Conservation (phyloP, 2,888 invertebrate genomes). For the Erebia ligea region DNA sequence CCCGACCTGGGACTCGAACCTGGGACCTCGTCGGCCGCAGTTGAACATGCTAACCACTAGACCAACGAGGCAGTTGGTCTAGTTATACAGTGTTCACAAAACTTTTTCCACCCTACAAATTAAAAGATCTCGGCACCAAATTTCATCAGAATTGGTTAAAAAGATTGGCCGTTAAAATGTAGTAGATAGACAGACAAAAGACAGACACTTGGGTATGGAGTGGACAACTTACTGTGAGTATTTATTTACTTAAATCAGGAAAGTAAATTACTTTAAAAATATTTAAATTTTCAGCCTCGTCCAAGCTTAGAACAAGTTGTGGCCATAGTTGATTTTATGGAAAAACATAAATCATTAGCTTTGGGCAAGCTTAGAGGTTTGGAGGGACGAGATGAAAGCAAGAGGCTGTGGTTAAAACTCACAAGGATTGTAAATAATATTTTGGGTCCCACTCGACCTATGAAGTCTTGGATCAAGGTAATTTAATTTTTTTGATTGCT, state of each 20-base stretch:
- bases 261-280: not conserved
- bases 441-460: conserved; percentile 68
- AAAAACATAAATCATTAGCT: conserved; percentile 66
- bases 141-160: no score
- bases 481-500: conserved; percentile 12
- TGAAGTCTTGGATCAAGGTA: conserved; percentile 79
- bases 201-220: no score
- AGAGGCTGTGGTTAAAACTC: conserved; percentile 70
- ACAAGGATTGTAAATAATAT: conserved; percentile 68
- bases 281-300: conserved; percentile 57
- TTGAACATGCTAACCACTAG: no score
- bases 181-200: no score
- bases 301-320: conserved; percentile 73
- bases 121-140: no score
- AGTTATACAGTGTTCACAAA: no score
- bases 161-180: no score
- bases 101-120: no score
- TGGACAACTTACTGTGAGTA: not conserved
- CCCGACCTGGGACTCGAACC: no score
- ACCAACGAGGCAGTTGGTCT: no score
- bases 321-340: conserved; percentile 76
- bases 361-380: conserved; percentile 67
- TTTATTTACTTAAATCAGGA: no score
- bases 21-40: no score
- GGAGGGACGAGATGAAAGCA: conserved; percentile 71